Evolutionary conservation across 2,888 invertebrate species (phyloP).

Genomic region (Hipparchia semele): DNA sequence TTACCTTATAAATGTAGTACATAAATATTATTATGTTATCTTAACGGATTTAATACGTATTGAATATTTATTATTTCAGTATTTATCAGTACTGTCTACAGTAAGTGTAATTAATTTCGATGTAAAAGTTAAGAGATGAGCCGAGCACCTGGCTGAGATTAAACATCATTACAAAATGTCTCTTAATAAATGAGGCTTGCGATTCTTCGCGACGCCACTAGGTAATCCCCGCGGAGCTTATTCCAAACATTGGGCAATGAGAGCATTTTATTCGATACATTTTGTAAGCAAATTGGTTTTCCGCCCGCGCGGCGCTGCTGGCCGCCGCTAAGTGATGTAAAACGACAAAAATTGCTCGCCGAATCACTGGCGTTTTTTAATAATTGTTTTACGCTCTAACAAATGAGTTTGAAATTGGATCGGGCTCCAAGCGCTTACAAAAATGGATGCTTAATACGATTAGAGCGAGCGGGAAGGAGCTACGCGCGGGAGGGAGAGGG

Average conservation of each 20-base stretch:
- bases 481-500: conserved; percentile 48
- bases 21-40: too few relatives aligned
- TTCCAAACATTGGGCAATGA: not conserved
- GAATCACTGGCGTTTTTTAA: conserved; percentile 81
- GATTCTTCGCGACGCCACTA: not conserved
- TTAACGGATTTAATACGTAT: not conserved
- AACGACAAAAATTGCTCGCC: conserved; percentile 74
- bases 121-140: too few relatives aligned
- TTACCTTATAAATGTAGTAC: too few relatives aligned
- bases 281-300: not conserved
- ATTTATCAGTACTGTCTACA: too few relatives aligned
- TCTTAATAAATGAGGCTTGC: not conserved
- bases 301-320: conserved; percentile 3
- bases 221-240: not conserved
- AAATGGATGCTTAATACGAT: conserved; percentile 87
- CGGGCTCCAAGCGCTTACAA: conserved; percentile 83
- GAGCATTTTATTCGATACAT: not conserved
- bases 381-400: conserved; percentile 83
- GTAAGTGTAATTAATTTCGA: too few relatives aligned
- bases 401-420: conserved; percentile 88
- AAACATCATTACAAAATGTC: too few relatives aligned
- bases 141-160: too few relatives aligned
- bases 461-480: conserved; percentile 77
- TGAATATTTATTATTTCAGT: too few relatives aligned
- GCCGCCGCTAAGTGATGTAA: conserved; percentile 64